Base-by-base conservation (phyloP, 64 coral and sea anemone genomes). In the Orbicella faveolata region DNA sequence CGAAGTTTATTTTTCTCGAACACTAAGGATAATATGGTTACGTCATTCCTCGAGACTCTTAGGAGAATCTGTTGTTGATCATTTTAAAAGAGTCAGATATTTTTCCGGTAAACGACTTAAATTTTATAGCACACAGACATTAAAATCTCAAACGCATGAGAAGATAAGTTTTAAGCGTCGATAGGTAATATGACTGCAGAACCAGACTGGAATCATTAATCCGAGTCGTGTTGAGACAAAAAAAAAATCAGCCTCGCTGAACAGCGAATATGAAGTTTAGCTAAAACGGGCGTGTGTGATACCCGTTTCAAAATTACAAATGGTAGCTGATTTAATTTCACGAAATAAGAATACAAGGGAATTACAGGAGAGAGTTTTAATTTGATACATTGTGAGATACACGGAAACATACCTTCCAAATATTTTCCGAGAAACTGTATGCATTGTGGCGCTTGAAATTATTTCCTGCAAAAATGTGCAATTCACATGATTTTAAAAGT, bases 401-500 rank as follows among this genome's bases (percentile, higher is more conserved):
- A 48, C 7, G 2, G 7, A 70, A 25, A 17, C 82, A 26, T 72
- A 85, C 82, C 82, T 85, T 85, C 82, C 82, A 85, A 73, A 26
- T 20, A 73, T 72, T 30, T 73, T 66, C 65, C 72, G 63, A 12
- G 66, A 85, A 73, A 30, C 35, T 85, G 36, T 85, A 70, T 20
- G 23, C 64, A 54, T 72, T 30, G 10, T 64, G 62, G 21, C 64
- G 82, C 17, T 72, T 85, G 65, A 85, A 73, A 19, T 72, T 79
- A 59, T 73, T 65, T 72, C 15, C 82, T 85, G n/a, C 21, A 21
- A 73, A 85, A 72, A 85, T 14, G 48, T 34, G 34, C 30, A 25
- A 7, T 39, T 34, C 0, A 23, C 0, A 6, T 25, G 9, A 9
- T 33, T 11, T 30, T 30, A 30, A 30, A 70, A 70, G 0, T 70